Evolutionary conservation across 2,888 invertebrate species (phyloP).

Genomic region (Drosophila bunnanda): DNA sequence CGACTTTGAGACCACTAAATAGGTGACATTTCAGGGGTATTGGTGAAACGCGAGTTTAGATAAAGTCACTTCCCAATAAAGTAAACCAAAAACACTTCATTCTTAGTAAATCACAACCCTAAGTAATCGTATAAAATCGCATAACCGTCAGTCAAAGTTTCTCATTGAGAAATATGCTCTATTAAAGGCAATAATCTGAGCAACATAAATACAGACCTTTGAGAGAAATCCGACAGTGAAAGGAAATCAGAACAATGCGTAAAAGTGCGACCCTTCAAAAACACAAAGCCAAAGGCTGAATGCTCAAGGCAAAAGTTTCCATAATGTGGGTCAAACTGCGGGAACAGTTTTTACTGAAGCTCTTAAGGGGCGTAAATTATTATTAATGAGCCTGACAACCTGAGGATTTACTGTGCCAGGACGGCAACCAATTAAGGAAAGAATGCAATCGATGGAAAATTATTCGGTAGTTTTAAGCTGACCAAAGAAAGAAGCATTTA

Average conservation of each 20-base stretch:
- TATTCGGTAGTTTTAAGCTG: background rate
- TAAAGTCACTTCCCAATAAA: too few relatives aligned
- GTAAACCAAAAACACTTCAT: too few relatives aligned
- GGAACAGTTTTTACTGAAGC: background rate
- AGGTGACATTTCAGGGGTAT: background rate
- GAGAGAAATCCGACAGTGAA: background rate
- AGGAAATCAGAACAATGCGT: background rate
- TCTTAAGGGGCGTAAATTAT: background rate
- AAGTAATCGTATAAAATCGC: background rate
- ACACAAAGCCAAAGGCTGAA: conserved; percentile 3
- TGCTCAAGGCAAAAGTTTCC: background rate
- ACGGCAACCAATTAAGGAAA: background rate
- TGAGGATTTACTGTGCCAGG: background rate
- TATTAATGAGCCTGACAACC: conserved; percentile 4
- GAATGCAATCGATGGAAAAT: background rate
- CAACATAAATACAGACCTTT: background rate
- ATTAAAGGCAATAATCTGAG: conserved; percentile 9
- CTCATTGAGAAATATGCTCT: conserved; percentile 1
- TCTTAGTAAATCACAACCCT: background rate
- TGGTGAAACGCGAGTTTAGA: too few relatives aligned
- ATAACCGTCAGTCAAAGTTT: conserved; percentile 4
- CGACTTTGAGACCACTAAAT: background rate
- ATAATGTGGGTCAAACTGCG: conserved; percentile 8
- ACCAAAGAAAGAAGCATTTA: background rate
- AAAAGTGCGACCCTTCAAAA: conserved; percentile 10